These are phyloP conservation scores for Myotis brandtii DNA, from an alignment of 2,113 vertebrate genomes.

Conservation along the genomic window DNA sequence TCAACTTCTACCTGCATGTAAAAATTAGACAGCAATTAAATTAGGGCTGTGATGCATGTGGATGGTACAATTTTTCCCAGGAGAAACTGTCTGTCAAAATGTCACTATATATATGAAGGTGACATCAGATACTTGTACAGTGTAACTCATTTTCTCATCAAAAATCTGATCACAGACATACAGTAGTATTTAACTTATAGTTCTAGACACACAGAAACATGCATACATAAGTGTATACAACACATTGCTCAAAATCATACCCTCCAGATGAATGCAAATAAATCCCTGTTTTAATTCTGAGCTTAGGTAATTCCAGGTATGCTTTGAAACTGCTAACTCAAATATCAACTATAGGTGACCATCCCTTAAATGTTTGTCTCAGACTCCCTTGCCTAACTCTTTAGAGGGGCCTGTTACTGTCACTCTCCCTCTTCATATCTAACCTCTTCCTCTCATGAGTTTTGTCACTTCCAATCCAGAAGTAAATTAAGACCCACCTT, in stretches of 20 bases:
- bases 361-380: slow-evolving; percentile 63
- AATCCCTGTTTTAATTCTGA: neutral
- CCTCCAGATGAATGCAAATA: neutral
- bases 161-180: slow-evolving; percentile 52
- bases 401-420: neutral
- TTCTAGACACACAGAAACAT: neutral
- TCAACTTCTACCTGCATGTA: slow-evolving; percentile 50
- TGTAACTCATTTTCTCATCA: slow-evolving; percentile 71
- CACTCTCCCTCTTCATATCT: neutral
- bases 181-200: slow-evolving; percentile 18
- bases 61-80: slow-evolving; percentile 60
- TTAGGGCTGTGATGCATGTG: slow-evolving; percentile 14
- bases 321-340: slow-evolving; percentile 38
- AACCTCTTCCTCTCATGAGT: neutral
- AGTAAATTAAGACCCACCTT: neutral
- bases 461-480: slow-evolving; percentile 16
- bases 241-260: slow-evolving; percentile 16
- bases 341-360: neutral
- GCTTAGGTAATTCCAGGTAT: neutral
- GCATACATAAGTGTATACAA: neutral
- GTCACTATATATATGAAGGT: neutral
- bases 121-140: slow-evolving; percentile 52
- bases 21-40: slow-evolving; percentile 79
- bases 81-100: slow-evolving; percentile 71
- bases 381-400: neutral